Evolutionary conservation across 2,888 invertebrate genomes (phyloP).

Genomic region (Campoplex capitator): DNA sequence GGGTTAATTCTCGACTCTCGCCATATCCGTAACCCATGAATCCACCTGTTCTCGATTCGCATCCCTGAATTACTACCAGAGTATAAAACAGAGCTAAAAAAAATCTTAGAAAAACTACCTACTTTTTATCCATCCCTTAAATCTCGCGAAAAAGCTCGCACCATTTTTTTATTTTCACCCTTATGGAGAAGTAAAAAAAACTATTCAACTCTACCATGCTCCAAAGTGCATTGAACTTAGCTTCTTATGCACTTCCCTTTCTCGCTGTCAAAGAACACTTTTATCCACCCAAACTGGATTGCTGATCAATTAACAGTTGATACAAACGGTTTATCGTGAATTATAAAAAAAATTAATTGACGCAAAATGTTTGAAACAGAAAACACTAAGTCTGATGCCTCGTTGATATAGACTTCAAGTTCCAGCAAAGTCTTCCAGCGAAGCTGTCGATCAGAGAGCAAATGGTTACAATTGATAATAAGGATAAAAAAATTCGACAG

Average conservation of each 20-base stretch:
- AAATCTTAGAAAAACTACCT: slow-evolving; percentile 35
- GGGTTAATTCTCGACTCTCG: slow-evolving; percentile 67
- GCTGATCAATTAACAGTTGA: neutral
- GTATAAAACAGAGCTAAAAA: slow-evolving; percentile 3
- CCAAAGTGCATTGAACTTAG: slow-evolving; percentile 7
- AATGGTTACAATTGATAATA: neutral
- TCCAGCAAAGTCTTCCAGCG: too few species aligned
- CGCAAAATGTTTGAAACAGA: too few species aligned
- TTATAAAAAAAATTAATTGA: neutral
- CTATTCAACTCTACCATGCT: neutral
- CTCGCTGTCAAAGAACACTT: neutral
- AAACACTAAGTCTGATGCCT: too few species aligned
- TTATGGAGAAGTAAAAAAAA: neutral
- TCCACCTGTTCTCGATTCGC: slow-evolving; percentile 69
- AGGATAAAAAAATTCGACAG: neutral
- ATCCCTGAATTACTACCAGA: slow-evolving; percentile 46
- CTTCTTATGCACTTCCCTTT: neutral
- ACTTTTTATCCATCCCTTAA: slow-evolving; percentile 31
- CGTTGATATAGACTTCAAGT: too few species aligned
- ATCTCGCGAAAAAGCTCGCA: slow-evolving; percentile 34
- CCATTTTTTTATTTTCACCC: neutral
- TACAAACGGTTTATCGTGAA: neutral
- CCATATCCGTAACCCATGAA: slow-evolving; percentile 78
- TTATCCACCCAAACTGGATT: neutral
- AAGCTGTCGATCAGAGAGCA: neutral